Evolutionary conservation across 2,888 invertebrate species (phyloP), one percentile per base, ranked within the genome.

Genomic region (Hemithea aestivaria): DNA sequence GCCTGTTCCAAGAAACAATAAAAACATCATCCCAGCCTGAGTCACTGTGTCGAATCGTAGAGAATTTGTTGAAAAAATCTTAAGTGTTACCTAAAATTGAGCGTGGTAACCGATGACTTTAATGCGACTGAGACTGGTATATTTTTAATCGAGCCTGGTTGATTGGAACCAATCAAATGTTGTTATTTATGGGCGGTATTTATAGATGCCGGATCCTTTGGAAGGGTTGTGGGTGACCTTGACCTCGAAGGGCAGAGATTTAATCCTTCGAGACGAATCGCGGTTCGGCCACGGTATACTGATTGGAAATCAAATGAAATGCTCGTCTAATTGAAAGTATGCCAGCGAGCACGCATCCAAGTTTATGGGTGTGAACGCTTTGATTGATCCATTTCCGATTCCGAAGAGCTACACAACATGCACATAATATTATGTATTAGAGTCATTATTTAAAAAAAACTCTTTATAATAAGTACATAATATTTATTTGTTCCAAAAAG

Each of bases 141-240:
- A 62, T 73, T 61, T 79, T 77, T 75, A 76, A 80, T 76, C 71
- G 74, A 68, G 58, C 68, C 63, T 68, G 56, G 62, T 71, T 81
- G 77, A 81, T 83, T 82, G 81, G 83, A 81, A 80, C 81, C 76
- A 78, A 84, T 85, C 75, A 78, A 75, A 81, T 74, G 67, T 71
- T 68, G 62, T 80, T 70, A 75, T 85, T 83, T 83, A 85, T 72
- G 67, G 63, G 57, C 67, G 51, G 64, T 63, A 66, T 66, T 67
- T 61, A 63, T 64, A 55, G 56, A 58, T 58, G 56, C 59, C 55
- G 53, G 62, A 58, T 64, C 66, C 63, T 67, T 58, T 46, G 42
- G 48, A 48, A 56, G 58, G 56, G 58, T 41, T 46, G 49, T 44
- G 21, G 29, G 33, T 47, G 50, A 44, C 53, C 52, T 55, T 53